Evolutionary conservation across 1,140 invertebrate genomes (phyloP).

Genomic region (Neuroterus valhalla): DNA sequence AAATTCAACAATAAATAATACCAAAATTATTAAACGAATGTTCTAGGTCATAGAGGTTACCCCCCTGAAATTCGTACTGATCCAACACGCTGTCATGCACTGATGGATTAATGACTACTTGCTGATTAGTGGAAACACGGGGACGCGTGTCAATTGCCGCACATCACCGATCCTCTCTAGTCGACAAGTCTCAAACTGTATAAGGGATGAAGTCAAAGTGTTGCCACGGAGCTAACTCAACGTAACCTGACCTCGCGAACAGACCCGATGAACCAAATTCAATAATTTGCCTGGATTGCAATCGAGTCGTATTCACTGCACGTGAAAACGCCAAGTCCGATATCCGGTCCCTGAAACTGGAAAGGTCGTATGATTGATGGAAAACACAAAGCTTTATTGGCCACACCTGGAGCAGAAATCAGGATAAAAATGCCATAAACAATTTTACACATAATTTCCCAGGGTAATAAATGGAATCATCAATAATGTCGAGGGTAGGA

Average conservation of each 20-base stretch:
- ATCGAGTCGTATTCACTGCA: conserved; percentile 66
- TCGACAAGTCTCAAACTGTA: conserved; percentile 23
- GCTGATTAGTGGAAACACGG: conserved; percentile 32
- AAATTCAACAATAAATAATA: neutral
- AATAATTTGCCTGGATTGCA: conserved; percentile 73
- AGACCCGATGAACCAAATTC: conserved; percentile 68
- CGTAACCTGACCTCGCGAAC: conserved; percentile 41
- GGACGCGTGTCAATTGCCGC: conserved; percentile 17
- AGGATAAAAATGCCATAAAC: conserved; percentile 71
- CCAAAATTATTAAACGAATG: neutral
- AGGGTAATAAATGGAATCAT: conserved; percentile 52
- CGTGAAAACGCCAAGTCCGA: conserved; percentile 68
- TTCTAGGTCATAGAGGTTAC: neutral
- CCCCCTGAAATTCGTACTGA: neutral
- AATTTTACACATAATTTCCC: conserved; percentile 69
- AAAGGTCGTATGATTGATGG: conserved; percentile 73
- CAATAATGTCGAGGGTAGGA: conserved; percentile 47
- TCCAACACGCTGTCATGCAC: conserved; percentile 15
- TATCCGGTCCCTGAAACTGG: conserved; percentile 61
- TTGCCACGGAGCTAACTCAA: conserved; percentile 32
- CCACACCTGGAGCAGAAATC: conserved; percentile 58
- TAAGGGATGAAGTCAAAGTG: conserved; percentile 48
- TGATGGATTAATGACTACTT: conserved; percentile 21
- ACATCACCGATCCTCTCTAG: conserved; percentile 21
- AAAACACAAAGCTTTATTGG: conserved; percentile 66